Evolutionary conservation across 2,113 vertebrate species (phyloP).

Genomic region (Myrmecobius fasciatus): DNA sequence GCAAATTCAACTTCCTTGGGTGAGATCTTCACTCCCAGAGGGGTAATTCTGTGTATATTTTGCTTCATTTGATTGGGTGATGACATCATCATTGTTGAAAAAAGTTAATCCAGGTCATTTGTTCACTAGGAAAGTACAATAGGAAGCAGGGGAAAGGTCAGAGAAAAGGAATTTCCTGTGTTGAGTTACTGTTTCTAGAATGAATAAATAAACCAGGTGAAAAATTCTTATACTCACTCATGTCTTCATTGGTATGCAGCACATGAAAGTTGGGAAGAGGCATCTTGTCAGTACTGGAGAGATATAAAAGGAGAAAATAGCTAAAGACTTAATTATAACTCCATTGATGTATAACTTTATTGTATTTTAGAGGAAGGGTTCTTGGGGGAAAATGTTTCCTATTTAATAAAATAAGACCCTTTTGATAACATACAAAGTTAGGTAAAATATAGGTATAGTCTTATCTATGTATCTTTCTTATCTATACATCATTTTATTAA

Average conservation of each 20-base stretch:
- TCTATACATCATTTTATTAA: neutral
- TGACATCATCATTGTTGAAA: neutral
- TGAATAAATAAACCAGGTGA: neutral
- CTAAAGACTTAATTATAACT: neutral
- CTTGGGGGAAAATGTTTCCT: neutral
- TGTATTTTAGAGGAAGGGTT: neutral
- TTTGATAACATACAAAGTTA: neutral
- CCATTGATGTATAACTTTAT: neutral
- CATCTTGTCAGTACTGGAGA: neutral
- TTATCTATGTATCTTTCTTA: neutral
- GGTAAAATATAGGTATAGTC: neutral
- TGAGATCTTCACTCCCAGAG: neutral
- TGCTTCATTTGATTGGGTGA: neutral
- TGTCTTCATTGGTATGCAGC: constrained; percentile 4
- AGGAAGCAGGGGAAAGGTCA: neutral
- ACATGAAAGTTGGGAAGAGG: neutral
- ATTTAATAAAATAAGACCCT: neutral
- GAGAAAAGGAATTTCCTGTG: neutral
- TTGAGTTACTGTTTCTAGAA: neutral
- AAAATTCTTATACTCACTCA: neutral
- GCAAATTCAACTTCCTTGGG: neutral
- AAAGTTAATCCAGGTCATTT: neutral
- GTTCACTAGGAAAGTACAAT: neutral
- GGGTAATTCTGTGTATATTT: neutral
- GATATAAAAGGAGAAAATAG: neutral